Evolutionary conservation across 2,888 invertebrate genomes (phyloP).

Genomic region (Acutogordius australiensis): DNA sequence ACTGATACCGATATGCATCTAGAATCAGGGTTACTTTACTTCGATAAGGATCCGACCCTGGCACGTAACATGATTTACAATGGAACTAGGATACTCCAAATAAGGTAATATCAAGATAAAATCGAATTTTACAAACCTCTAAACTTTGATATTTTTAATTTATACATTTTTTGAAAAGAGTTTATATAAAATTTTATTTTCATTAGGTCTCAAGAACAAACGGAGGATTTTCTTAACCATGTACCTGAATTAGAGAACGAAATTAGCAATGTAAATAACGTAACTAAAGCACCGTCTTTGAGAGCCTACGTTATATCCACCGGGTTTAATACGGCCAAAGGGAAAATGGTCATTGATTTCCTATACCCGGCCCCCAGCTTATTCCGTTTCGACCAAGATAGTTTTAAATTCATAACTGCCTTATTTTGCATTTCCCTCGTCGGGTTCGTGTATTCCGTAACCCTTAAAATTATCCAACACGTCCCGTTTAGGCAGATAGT

Average conservation of each 20-base stretch:
- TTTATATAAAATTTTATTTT: too few species aligned
- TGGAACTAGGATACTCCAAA: slow-evolving; percentile 62
- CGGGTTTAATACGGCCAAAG: slow-evolving; percentile 33
- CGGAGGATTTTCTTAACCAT: too few species aligned
- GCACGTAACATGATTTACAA: slow-evolving; percentile 46
- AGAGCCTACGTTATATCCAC: slow-evolving; percentile 52
- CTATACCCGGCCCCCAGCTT: slow-evolving; percentile 78
- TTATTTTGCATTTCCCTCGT: slow-evolving; percentile 37
- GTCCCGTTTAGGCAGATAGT: slow-evolving; percentile 29
- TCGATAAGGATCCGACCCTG: neutral
- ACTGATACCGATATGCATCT: neutral
- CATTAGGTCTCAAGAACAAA: too few species aligned
- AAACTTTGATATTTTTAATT: too few species aligned
- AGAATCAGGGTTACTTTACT: neutral
- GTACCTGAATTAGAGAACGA: too few species aligned
- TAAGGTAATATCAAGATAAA: slow-evolving; percentile 32
- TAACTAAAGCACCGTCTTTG: too few species aligned
- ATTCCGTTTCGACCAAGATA: slow-evolving; percentile 74
- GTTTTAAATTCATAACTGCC: slow-evolving; percentile 42
- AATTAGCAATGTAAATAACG: too few species aligned
- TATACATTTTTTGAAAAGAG: too few species aligned
- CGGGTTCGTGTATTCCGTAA: slow-evolving; percentile 24
- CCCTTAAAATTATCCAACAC: slow-evolving; percentile 15
- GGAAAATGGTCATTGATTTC: slow-evolving; percentile 58
- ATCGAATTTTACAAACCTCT: too few species aligned